Conservation (phyloP, 2,113 vertebrate species). For the Atlantisia rogersi region DNA sequence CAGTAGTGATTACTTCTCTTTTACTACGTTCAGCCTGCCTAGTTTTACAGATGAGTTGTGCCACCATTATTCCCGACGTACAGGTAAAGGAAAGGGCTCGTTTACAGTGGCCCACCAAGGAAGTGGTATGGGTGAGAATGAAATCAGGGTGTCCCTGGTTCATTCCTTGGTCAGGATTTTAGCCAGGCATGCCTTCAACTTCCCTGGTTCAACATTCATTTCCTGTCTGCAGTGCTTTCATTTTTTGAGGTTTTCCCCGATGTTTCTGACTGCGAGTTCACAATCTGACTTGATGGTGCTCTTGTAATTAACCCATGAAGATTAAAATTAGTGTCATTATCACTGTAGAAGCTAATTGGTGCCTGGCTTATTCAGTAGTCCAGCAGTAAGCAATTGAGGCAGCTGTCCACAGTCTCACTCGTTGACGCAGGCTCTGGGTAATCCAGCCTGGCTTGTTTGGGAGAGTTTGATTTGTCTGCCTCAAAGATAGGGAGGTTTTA, state of each 20-base stretch:
- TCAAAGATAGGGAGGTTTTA: background rate
- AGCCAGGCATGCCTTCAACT: background rate
- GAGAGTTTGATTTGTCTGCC: background rate
- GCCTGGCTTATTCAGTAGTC: constrained; percentile 29
- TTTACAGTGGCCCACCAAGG: background rate
- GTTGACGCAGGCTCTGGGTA: background rate
- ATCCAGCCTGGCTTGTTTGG: background rate
- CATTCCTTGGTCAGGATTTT: background rate
- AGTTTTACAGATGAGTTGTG: background rate
- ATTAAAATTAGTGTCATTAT: constrained; percentile 57
- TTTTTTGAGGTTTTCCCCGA: background rate
- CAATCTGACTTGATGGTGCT: background rate
- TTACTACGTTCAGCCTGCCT: background rate
- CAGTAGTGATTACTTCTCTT: background rate
- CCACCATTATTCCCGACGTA: background rate
- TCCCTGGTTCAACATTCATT: background rate
- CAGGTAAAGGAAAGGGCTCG: background rate
- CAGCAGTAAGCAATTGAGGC: background rate
- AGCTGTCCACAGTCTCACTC: background rate
- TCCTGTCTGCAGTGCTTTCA: background rate
- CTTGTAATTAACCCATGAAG: constrained; percentile 51
- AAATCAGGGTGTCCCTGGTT: background rate
- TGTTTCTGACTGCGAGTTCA: background rate
- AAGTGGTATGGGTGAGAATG: background rate
- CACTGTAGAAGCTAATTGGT: constrained; percentile 46